A percentile compares a stretch with the other conserved stretches of the same genome.
phyloP scores from a whole-genome alignment of 2,113 vertebrate genomes.

The Dolichotis patagonum region DNA sequence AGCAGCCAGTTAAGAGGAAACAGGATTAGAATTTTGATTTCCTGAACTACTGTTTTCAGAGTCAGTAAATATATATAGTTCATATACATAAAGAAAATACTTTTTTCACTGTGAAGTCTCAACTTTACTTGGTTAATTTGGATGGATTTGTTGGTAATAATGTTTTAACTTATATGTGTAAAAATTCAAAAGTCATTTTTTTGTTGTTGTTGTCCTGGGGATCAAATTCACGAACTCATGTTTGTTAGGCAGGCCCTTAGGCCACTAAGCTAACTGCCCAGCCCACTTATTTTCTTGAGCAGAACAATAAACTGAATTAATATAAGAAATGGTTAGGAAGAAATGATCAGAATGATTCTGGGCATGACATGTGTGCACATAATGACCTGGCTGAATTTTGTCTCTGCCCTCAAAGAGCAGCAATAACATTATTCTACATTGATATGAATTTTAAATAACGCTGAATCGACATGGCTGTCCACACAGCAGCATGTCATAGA shows the following conservation, averaged over 20 bases:
- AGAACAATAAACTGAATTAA: not conserved
- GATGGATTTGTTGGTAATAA: not conserved
- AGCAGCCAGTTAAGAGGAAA: slow-evolving; percentile 40
- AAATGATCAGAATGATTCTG: slow-evolving; percentile 36
- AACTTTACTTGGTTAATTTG: not conserved
- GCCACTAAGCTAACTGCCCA: too few species aligned
- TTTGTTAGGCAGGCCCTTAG: too few species aligned
- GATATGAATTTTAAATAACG: not conserved
- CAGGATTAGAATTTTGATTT: slow-evolving; percentile 58
- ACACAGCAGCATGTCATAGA: not conserved
- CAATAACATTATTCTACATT: not conserved
- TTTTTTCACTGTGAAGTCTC: not conserved
- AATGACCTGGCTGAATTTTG: not conserved
- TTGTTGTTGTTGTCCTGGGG: too few species aligned
- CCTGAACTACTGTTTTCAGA: slow-evolving; percentile 10
- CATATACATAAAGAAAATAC: not conserved
- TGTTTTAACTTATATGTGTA: not conserved
- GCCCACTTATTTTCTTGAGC: not conserved
- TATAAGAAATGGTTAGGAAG: slow-evolving; percentile 2
- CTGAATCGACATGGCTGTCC: not conserved
- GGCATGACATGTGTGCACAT: too few species aligned
- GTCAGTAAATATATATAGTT: not conserved
- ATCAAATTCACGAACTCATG: too few species aligned
- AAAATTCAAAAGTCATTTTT: not conserved
- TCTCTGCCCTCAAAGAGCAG: not conserved